Percentiles rank a stretch among this genome's conserved stretches.
Evolutionary conservation across 2,797 vertebrate genomes (phyloP).

Genomic region (Myiotriccus ornatus): DNA sequence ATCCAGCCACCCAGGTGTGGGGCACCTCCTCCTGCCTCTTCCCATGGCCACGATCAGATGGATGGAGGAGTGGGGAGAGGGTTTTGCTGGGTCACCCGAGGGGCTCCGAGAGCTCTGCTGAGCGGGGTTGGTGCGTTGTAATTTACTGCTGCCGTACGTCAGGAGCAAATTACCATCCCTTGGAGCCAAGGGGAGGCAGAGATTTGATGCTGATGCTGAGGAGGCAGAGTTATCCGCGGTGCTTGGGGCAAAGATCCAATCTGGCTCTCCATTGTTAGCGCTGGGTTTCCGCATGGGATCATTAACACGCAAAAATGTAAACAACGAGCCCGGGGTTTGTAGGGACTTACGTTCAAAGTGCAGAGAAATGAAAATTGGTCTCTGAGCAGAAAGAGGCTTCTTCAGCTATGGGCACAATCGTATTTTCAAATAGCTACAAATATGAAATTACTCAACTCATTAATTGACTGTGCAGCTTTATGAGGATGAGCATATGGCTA

Average conservation of each 20-base stretch:
- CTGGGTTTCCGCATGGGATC: background rate
- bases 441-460: slow-evolving; percentile 29
- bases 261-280: slow-evolving; percentile 4
- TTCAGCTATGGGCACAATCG: background rate
- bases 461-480: slow-evolving; percentile 29
- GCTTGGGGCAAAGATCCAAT: slow-evolving; percentile 42
- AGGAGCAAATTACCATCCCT: slow-evolving; percentile 17
- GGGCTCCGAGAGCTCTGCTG: background rate
- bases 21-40: background rate
- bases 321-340: background rate
- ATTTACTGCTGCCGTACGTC: background rate
- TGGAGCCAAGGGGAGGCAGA: background rate
- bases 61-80: background rate
- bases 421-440: slow-evolving; percentile 5
- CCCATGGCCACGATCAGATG: background rate
- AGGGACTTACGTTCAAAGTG: background rate
- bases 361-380: background rate
- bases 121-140: background rate
- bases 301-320: background rate
- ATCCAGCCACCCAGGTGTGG: background rate
- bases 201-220: slow-evolving; percentile 2
- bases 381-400: background rate
- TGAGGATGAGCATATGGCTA: slow-evolving; percentile 34
- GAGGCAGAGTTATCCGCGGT: background rate
- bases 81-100: background rate